A percentile compares a stretch with the other conserved stretches of the same genome.
These are phyloP conservation scores for Conops quadrifasciatus DNA, from an alignment of 2,888 invertebrate genomes.

Conservation along the genomic window DNA sequence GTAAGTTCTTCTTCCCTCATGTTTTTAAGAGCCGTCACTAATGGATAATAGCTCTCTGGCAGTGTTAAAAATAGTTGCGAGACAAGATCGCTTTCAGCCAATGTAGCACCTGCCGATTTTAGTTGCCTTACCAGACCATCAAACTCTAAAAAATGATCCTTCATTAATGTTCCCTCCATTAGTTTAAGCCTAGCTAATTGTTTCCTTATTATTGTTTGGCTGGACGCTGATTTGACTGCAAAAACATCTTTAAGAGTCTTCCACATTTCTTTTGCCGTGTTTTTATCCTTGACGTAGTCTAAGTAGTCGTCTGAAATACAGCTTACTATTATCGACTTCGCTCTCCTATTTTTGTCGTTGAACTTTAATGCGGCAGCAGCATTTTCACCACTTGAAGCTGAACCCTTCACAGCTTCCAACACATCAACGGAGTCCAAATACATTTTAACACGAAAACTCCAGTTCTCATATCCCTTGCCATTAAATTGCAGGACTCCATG, in stretches of 20 bases:
- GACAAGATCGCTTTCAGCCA: conserved; percentile 6
- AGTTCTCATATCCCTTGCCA: conserved; percentile 10
- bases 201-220: conserved; percentile 17
- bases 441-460: conserved; percentile 21
- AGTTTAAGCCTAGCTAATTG: background rate
- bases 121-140: background rate
- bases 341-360: background rate
- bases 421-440: conserved; percentile 15
- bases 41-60: background rate
- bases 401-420: conserved; percentile 24
- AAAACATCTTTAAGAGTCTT: conserved; percentile 3
- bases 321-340: background rate
- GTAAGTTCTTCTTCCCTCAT: conserved; percentile 10
- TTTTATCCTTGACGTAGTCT: background rate
- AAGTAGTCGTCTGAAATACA: background rate
- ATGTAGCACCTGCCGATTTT: conserved; percentile 9
- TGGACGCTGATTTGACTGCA: conserved; percentile 18
- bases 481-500: background rate
- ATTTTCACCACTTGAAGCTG: conserved; percentile 6
- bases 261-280: conserved; percentile 6
- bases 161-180: background rate
- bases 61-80: conserved; percentile 9
- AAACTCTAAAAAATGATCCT: background rate
- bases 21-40: background rate
- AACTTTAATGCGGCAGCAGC: background rate